Evolutionary conservation across 2,113 vertebrate genomes (phyloP).

Genomic region (Macrotis lagotis): DNA sequence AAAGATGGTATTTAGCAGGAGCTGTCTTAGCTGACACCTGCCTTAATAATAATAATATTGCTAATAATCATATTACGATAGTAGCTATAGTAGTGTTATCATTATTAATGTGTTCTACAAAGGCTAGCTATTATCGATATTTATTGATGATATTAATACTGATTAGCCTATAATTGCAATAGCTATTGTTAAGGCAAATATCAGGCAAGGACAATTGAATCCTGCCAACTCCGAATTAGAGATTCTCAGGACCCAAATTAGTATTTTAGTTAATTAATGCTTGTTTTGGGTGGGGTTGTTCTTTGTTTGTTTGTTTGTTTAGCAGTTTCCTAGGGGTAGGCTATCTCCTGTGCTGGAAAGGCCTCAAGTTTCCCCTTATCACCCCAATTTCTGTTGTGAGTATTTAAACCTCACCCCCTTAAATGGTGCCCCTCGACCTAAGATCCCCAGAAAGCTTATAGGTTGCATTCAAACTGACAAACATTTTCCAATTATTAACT

Average conservation of each 20-base stretch:
- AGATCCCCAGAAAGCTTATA: not conserved
- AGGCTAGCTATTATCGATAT: not conserved
- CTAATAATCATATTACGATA: no score
- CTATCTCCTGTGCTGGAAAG: not conserved
- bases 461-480: not conserved
- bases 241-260: not conserved
- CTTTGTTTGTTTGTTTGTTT: conserved; percentile 28
- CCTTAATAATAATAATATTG: not conserved
- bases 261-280: not conserved
- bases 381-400: conserved; percentile 11
- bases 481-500: not conserved
- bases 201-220: not conserved
- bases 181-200: not conserved
- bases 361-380: not conserved
- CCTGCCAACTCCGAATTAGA: not conserved
- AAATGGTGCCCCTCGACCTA: not conserved
- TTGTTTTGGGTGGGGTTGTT: conserved; percentile 47
- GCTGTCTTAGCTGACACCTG: not conserved
- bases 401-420: not conserved
- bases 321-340: not conserved
- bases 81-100: no score
- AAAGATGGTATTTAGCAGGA: not conserved
- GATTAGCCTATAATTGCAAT: not conserved
- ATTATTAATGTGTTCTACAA: not conserved
- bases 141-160: not conserved